phyloP scores from a whole-genome alignment of 2,888 invertebrate genomes.

The Scaptomyza caliginosa region DNA sequence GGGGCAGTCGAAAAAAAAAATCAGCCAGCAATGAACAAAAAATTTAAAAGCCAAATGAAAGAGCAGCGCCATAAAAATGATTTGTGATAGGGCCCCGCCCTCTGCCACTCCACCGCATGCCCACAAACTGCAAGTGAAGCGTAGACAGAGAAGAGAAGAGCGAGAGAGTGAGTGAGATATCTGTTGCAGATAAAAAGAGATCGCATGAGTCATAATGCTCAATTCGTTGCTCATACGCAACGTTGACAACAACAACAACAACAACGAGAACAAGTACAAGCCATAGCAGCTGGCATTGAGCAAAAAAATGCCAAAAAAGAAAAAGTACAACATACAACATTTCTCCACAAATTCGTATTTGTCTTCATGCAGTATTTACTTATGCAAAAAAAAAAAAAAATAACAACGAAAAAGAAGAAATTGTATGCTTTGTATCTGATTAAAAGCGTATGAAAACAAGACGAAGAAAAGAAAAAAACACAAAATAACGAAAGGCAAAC shows the following conservation, averaged over 20 bases:
- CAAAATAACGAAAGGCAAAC: constrained; percentile 7
- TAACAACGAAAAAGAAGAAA: constrained; percentile 3
- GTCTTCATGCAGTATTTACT: constrained; percentile 40
- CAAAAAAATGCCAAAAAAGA: no score
- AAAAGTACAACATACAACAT: constrained; percentile 12
- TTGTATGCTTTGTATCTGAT: constrained; percentile 45
- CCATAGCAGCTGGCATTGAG: constrained; percentile 36
- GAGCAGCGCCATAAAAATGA: constrained; percentile 65
- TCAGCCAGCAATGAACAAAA: constrained; percentile 19
- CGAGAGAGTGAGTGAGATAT: background rate
- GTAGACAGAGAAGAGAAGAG: background rate
- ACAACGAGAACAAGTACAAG: background rate
- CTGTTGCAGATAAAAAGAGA: constrained; percentile 5
- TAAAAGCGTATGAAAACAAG: constrained; percentile 33
- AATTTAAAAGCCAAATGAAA: constrained; percentile 59
- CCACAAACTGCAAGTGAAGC: constrained; percentile 13
- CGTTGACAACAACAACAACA: constrained; percentile 38
- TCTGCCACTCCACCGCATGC: background rate
- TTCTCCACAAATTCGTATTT: constrained; percentile 14
- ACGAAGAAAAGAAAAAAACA: background rate
- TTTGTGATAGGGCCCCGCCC: constrained; percentile 40
- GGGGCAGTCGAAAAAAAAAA: constrained; percentile 13
- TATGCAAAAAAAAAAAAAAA: constrained; percentile 18
- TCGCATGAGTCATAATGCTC: constrained; percentile 36
- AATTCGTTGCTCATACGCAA: constrained; percentile 60